A percentile compares a stretch with the other conserved stretches of the same genome.
phyloP scores from a whole-genome alignment of 2,888 invertebrate genomes.

The Orchesellides sinensis region DNA sequence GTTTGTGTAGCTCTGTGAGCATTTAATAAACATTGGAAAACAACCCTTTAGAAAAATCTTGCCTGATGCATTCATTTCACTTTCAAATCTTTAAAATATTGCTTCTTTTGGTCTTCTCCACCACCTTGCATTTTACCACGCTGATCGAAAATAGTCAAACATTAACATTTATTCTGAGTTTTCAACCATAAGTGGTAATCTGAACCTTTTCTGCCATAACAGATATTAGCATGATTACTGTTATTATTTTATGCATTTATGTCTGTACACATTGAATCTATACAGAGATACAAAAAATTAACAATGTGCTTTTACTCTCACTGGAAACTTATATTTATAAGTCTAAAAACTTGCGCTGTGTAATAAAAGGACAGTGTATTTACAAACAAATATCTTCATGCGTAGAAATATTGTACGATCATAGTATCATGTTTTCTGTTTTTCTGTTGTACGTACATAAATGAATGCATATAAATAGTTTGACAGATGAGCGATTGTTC shows the following conservation, averaged over 20 bases:
- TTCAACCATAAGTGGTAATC: not conserved
- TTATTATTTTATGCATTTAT: not conserved
- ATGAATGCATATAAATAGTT: slow-evolving; percentile 33
- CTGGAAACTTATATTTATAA: no score
- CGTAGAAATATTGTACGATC: no score
- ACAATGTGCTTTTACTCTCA: no score
- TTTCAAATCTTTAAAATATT: slow-evolving; percentile 9
- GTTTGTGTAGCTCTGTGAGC: not conserved
- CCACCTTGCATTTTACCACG: not conserved
- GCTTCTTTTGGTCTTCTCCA: not conserved
- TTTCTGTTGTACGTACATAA: no score
- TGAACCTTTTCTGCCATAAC: not conserved
- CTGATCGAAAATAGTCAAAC: not conserved
- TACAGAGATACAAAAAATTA: not conserved
- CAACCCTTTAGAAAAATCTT: not conserved
- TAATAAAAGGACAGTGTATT: no score
- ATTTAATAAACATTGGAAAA: slow-evolving; percentile 21
- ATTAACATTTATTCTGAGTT: not conserved
- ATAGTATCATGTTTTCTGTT: no score
- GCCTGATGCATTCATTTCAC: slow-evolving; percentile 10
- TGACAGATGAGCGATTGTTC: slow-evolving; percentile 4
- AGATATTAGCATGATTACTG: slow-evolving; percentile 30
- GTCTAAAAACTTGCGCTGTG: no score
- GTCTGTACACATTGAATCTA: not conserved
- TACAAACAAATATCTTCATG: no score